Percentiles rank a stretch among this genome's conserved stretches.
These are phyloP conservation scores for Dendronephthya gigantea DNA, from an alignment of 64 coral and sea anemone species.

Conservation along the genomic window DNA sequence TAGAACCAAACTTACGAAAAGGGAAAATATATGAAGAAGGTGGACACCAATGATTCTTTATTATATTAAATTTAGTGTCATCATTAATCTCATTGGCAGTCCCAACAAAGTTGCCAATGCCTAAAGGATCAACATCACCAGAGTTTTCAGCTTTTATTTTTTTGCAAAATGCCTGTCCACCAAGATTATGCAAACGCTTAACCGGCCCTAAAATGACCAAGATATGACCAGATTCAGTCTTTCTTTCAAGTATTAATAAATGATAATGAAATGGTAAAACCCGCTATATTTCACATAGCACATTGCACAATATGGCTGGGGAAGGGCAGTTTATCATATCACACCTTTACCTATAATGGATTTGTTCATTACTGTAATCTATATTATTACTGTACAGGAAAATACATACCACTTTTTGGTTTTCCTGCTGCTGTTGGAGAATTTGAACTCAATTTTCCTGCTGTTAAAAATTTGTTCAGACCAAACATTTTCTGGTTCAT, in stretches of 20 bases:
- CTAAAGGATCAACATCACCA: neutral
- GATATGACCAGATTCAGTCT: no score
- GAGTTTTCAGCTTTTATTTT: neutral
- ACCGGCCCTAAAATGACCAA: neutral
- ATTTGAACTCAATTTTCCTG: neutral
- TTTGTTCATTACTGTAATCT: no score
- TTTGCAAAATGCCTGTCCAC: neutral
- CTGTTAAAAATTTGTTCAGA: no score
- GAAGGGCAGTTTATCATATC: no score
- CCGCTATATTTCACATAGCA: no score
- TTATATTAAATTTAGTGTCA: neutral
- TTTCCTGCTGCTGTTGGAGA: neutral
- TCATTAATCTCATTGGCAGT: neutral
- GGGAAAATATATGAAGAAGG: neutral
- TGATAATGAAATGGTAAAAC: no score
- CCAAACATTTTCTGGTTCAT: neutral
- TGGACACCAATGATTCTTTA: constrained; percentile 8
- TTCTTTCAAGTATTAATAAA: no score
- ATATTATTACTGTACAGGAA: neutral
- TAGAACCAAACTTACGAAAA: neutral
- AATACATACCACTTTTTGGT: neutral
- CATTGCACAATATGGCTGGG: no score
- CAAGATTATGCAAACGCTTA: neutral
- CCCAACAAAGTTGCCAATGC: neutral
- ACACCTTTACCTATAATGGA: no score